phyloP scores from a whole-genome alignment of 2,888 invertebrate genomes.

The Deladenus siricidicola region DNA sequence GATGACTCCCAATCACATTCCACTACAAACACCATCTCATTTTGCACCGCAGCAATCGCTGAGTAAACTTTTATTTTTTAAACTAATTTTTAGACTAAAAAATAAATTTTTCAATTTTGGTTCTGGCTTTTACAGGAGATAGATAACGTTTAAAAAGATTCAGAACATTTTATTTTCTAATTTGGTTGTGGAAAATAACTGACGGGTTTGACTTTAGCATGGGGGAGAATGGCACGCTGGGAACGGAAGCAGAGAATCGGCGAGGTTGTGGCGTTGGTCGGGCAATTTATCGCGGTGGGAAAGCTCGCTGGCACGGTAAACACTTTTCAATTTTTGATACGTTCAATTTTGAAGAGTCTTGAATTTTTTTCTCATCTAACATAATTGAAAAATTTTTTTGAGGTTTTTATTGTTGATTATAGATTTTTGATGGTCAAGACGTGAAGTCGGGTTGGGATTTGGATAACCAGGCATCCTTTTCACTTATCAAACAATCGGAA shows the following conservation, averaged over 20 bases:
- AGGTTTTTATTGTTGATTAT: not conserved
- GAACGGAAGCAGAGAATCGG: slow-evolving; percentile 47
- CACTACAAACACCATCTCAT: no score
- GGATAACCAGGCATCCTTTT: slow-evolving; percentile 43
- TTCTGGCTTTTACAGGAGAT: no score
- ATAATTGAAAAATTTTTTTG: no score
- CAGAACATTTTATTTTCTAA: no score
- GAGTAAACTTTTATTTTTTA: no score
- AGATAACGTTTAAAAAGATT: no score
- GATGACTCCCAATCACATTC: slow-evolving; percentile 5
- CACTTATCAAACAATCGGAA: slow-evolving; percentile 46
- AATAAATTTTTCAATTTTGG: no score
- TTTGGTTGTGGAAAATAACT: no score
- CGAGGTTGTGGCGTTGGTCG: slow-evolving; percentile 43
- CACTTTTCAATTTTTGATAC: not conserved
- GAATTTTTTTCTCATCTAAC: no score
- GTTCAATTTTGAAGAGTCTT: no score
- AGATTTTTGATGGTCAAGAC: slow-evolving; percentile 44
- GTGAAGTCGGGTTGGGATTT: slow-evolving; percentile 45
- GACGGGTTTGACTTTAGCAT: slow-evolving; percentile 38
- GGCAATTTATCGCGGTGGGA: slow-evolving; percentile 44
- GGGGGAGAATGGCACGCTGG: slow-evolving; percentile 48
- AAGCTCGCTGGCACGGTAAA: slow-evolving; percentile 37
- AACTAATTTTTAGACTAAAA: no score
- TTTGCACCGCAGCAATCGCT: no score